These are phyloP conservation scores for Zygothrica quintamaculata DNA, from an alignment of 2,888 invertebrate genomes.

Conservation along the genomic window DNA sequence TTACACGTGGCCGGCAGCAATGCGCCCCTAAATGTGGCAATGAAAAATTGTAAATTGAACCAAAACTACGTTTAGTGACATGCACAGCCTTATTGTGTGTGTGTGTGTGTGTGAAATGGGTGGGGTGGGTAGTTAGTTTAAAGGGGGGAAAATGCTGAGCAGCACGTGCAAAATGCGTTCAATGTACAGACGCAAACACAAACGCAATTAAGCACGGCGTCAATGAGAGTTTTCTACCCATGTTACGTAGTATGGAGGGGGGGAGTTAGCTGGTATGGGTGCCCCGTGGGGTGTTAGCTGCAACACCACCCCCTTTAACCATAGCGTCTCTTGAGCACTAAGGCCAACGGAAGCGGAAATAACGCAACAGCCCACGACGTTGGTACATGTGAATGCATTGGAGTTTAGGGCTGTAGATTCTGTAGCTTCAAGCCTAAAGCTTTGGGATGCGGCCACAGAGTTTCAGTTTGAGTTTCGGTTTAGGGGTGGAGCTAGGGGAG, in stretches of 20 bases:
- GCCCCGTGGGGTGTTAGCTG: neutral
- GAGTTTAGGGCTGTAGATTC: slow-evolving; percentile 47
- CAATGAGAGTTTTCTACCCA: slow-evolving; percentile 61
- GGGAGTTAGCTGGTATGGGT: neutral
- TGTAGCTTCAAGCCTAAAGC: slow-evolving; percentile 9
- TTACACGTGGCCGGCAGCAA: slow-evolving; percentile 60
- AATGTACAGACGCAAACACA: slow-evolving; percentile 72
- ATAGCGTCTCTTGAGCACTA: slow-evolving; percentile 51
- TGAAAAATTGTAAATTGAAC: slow-evolving; percentile 66
- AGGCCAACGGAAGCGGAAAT: slow-evolving; percentile 70
- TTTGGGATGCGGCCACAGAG: slow-evolving; percentile 4
- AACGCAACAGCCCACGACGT: slow-evolving; percentile 64
- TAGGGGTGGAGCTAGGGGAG: slow-evolving; percentile 3
- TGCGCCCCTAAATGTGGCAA: slow-evolving; percentile 49
- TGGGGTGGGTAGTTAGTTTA: neutral
- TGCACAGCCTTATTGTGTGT: neutral
- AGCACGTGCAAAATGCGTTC: slow-evolving; percentile 78
- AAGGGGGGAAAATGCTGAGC: slow-evolving; percentile 13
- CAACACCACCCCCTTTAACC: slow-evolving; percentile 4
- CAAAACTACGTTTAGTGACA: slow-evolving; percentile 31
- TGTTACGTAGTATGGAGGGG: neutral
- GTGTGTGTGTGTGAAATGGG: neutral
- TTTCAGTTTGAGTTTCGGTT: slow-evolving; percentile 5
- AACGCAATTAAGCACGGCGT: slow-evolving; percentile 79
- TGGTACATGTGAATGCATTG: slow-evolving; percentile 69